These are phyloP conservation scores for Tetramorium alpestre DNA, from an alignment of 1,140 invertebrate genomes.

Conservation along the genomic window DNA sequence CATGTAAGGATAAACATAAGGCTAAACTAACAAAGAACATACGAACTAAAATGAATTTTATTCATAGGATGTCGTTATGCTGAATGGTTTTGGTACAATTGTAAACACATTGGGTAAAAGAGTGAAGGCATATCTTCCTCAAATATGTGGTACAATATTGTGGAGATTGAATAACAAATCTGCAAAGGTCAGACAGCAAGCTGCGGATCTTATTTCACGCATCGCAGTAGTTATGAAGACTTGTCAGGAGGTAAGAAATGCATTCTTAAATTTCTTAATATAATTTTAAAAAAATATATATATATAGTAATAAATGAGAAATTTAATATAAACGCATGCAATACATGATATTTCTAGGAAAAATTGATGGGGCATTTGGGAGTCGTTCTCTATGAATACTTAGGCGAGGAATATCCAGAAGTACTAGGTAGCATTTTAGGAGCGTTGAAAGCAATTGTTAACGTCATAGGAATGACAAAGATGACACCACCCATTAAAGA, in stretches of 20 bases:
- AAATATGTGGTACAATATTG: constrained; percentile 99
- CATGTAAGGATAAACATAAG: neutral
- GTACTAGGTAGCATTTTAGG: constrained; percentile 99
- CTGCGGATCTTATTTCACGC: constrained; percentile 98
- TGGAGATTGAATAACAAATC: constrained; percentile 99
- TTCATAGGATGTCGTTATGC: constrained; percentile 98
- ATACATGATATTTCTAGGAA: constrained; percentile 88
- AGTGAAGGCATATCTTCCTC: constrained; percentile 99
- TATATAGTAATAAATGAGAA: neutral
- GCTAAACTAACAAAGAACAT: neutral
- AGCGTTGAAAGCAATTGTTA: constrained; percentile 99
- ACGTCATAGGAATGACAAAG: constrained; percentile 99
- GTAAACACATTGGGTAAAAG: constrained; percentile 99
- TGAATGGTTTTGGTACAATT: constrained; percentile 99
- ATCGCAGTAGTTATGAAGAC: constrained; percentile 99
- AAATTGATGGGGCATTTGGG: constrained; percentile 99
- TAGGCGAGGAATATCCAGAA: constrained; percentile 99
- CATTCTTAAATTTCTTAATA: constrained; percentile 20
- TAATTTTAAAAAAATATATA: neutral
- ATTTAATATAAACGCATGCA: constrained; percentile 4
- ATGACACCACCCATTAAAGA: constrained; percentile 99
- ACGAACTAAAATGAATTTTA: constrained; percentile 31
- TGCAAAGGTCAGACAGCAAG: constrained; percentile 99
- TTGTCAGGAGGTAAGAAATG: constrained; percentile 94
- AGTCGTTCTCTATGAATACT: constrained; percentile 99